These are phyloP conservation scores for Cossypha caffra DNA, from an alignment of 2,797 vertebrate species.

Conservation along the genomic window DNA sequence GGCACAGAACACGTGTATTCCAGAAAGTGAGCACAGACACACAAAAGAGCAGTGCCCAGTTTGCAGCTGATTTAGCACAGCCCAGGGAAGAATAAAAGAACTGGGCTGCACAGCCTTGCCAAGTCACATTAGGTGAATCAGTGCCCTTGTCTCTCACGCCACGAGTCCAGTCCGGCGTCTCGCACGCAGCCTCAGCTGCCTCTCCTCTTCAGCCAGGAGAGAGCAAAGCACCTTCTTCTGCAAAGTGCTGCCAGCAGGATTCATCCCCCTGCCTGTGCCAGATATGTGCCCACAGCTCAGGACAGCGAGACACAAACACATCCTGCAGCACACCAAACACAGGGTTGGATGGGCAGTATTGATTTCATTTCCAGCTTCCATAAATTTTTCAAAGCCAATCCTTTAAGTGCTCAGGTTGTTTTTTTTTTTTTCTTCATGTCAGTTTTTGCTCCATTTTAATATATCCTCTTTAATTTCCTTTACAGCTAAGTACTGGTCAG, in stretches of 20 bases:
- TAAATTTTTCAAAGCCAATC: not conserved
- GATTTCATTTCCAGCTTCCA: not conserved
- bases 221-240: not conserved
- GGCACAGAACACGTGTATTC: not conserved
- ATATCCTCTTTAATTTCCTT: slow-evolving; percentile 44
- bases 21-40: not conserved
- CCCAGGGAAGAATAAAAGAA: not conserved
- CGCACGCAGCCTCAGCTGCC: not conserved
- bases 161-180: not conserved
- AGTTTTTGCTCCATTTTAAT: slow-evolving; percentile 3
- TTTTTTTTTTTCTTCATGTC: fast-evolving
- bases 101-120: not conserved
- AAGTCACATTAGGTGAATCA: slow-evolving; percentile 9
- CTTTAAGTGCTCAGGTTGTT: not conserved
- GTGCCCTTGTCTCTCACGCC: not conserved
- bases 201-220: not conserved
- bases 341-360: not conserved
- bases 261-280: not conserved
- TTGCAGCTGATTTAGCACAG: slow-evolving; percentile 53
- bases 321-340: not conserved
- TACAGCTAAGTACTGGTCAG: not conserved
- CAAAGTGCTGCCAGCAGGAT: not conserved
- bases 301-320: not conserved
- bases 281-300: not conserved
- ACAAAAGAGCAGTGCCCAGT: not conserved